phyloP scores from a whole-genome alignment of 2,113 vertebrate genomes.

The Forbesichthys papilliferus region DNA sequence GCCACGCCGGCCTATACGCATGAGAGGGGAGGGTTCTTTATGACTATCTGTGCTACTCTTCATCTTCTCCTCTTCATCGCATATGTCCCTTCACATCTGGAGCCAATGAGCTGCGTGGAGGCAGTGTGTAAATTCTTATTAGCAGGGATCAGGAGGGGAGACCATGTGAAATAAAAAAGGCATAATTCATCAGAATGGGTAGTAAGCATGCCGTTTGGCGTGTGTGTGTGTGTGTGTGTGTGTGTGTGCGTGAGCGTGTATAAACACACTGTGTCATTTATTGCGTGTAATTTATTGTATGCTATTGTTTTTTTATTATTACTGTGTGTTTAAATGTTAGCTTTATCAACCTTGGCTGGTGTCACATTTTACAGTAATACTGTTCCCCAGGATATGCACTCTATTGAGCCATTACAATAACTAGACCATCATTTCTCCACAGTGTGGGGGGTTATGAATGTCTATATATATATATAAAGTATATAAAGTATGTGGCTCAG shows the following conservation, averaged over 20 bases:
- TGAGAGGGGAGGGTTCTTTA: not conserved
- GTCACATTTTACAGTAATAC: no score
- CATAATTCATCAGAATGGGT: slow-evolving; percentile 63
- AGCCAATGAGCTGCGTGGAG: slow-evolving; percentile 62
- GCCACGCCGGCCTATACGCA: no score
- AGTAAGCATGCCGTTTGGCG: slow-evolving; percentile 39
- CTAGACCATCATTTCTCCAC: no score
- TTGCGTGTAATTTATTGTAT: not conserved
- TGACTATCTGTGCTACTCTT: slow-evolving; percentile 10
- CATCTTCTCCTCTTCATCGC: slow-evolving; percentile 12
- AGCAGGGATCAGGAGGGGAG: slow-evolving; percentile 69
- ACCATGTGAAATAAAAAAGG: slow-evolving; percentile 71
- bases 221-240: slow-evolving; percentile 17
- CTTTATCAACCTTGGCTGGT: not conserved
- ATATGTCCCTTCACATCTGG: slow-evolving; percentile 71
- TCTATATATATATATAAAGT: no score
- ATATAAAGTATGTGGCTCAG: no score
- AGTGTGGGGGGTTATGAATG: no score
- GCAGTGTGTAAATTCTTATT: slow-evolving; percentile 72
- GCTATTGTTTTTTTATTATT: not conserved
- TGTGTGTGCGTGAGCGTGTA: slow-evolving; percentile 17
- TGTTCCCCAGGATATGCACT: no score
- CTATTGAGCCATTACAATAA: no score
- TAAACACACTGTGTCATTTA: no score
- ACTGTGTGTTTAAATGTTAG: not conserved